Evolutionary conservation across 2,888 invertebrate species (phyloP), one percentile per base, ranked within the genome.

Genomic region (Autographa gamma): DNA sequence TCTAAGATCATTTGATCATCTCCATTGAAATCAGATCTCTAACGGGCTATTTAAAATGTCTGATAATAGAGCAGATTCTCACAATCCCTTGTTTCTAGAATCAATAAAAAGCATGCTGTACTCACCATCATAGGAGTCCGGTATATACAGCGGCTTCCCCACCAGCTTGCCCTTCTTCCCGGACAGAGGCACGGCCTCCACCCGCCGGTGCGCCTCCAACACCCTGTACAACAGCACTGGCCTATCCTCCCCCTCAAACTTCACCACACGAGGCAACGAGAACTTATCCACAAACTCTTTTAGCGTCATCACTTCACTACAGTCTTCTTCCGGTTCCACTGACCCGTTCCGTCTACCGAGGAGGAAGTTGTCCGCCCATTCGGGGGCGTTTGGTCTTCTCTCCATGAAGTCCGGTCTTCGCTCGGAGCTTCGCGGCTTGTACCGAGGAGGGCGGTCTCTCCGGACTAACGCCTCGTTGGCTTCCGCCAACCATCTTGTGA

Each of bases 81-180:
- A 13, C 14, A 43, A 43, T 4, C 7, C 16, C 16, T 6, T 16
- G 2, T 6, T 14, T n/a, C 2, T 7, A 48, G 8, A 48, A n/a
- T 8, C 48, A 48, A 16, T 43, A 43, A n/a, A 48, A 5, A 48
- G 16, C 16, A 48, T 13, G 25, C 13, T 11, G 6, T 6, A 56
- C 96, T 96, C 82, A 97, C 97, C 97, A 91, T 96, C 96, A 91
- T 97, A 97, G 79, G 96, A 96, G 89, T 97, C 97, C 77, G 97
- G 97, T 88, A 97, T 97, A 84, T 96, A 96, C 76, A 97, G 90
- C 69, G 96, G 94, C 79, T 96, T 96, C 19, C 96, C 96, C 18
- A 96, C 96, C 78, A 95, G 86, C 86, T 96, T 96, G 63, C 96
- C 96, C 79, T 96, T 96, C 90, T 96, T 96, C 69, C 96, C 96